Evolutionary conservation across 2,113 vertebrate species (phyloP).

Genomic region (Pan troglodytes): NHGRI_mPanTro3-v2.1_pri NC_072413.2:70080501-70081000

Average conservation of each 20-base stretch:
- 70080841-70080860: conserved; percentile 1
- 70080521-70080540: conserved; percentile 40
- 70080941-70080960: background rate
- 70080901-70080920: background rate
- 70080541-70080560: background rate
- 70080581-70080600: conserved; percentile 5
- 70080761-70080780: background rate
- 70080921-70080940: background rate
- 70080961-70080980: background rate
- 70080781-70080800: conserved; percentile 1
- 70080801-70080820: background rate
- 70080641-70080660: background rate
- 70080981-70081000: background rate
- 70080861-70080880: background rate
- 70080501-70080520: conserved; percentile 28
- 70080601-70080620: background rate
- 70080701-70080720: background rate
- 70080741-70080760: background rate
- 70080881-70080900: background rate
- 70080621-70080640: background rate
- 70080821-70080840: background rate
- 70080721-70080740: conserved; percentile 2
- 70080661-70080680: background rate
- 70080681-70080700: background rate
- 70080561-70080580: conserved; percentile 30